Evolutionary conservation across 2,797 vertebrate species (phyloP), one percentile per base, ranked within the genome.

Genomic region (Crax fasciolata): DNA sequence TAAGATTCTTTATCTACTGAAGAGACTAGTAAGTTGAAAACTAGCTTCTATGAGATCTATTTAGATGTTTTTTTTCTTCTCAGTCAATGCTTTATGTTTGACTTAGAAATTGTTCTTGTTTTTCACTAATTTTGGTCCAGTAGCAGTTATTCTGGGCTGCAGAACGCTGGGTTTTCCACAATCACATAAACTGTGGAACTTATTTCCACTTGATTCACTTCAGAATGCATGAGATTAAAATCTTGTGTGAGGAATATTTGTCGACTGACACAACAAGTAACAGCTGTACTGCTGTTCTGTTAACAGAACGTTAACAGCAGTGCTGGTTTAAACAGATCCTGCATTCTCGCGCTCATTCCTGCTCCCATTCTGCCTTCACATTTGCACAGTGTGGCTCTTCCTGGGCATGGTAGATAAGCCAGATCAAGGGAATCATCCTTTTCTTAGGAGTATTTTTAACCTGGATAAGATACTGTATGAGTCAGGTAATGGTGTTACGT

Each of bases 371-470:
- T 93, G 74, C 83, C 41, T 89, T 67, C 74, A 80, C 46, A 4
- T 27, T 62, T 41, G 68, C 61, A 35, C 19, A 9, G 74, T 39
- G 44, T 78, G 89, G 78, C 68, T 90, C 35, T 90, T 79, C 74
- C 61, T 38, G 51, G 18, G 32, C 35, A 72, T 91, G 54, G 14
- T 63, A 35, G 82, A 71, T 95, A 91, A 96, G 57, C 59, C 82
- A 85, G 91, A 87, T 93, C 82, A 87, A 80, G 68, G 52, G 68
- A 61, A 44, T 93, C 84, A 92, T 95, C 84, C 87, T 90, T 94
- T 92, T 93, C 91, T 92, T 87, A 87, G 61, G 41, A 38, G 27
- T 96, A 81, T 96, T 95, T 96, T 96, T 92, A 95, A 80, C 75
- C 57, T 74, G 78, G 57, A 7, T 83, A 46, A 87, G 66, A 66